Evolutionary conservation across 64 coral and sea anemone species (phyloP), one percentile per base, ranked within the genome.

Genomic region (Porites australiensis): DNA sequence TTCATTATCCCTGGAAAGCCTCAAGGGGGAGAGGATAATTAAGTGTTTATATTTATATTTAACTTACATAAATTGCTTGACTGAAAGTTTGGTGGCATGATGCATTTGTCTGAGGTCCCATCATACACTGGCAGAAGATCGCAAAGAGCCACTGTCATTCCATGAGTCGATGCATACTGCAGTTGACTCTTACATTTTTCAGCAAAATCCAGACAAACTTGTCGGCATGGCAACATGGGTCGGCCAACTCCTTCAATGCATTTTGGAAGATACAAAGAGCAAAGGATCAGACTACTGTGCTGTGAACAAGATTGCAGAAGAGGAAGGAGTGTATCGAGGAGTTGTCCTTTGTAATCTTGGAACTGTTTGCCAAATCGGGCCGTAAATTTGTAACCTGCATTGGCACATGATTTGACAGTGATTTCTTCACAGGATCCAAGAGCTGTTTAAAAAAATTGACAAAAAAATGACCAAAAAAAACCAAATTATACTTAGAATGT

Each of bases 141-240:
- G 70, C 91, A 93, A 3, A 93, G 50, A n/a, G 83, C 91, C 15
- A 73, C 14, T 22, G 62, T 48, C 81, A 87, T 79, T 45, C 91
- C 91, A 11, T 12, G 8, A 79, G 70, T 67, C 11, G 91, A 79
- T 4, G 10, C 74, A 4, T 70, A 57, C 18, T 52, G 58, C 23
- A 93, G 16, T 18, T 60, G 11, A 16, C 13, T 65, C 9, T 22
- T 86, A 72, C 91, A 93, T 0, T 62, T 93, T 45, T 87, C 64
- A 46, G 85, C 82, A 81, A 93, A 93, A 79, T 87, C 91, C 15
- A 77, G 77, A 53, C 91, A 93, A 65, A 93, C 82, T 74, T 85
- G 74, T 78, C 83, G 58, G 65, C 91, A 93, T 68, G 91, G 91
- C 15, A 93, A 49, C 57, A 87, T 65, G 7, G 91, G 91, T 79